Conservation (phyloP, 2,888 invertebrate genomes). For the Fragum fragum region DNA sequence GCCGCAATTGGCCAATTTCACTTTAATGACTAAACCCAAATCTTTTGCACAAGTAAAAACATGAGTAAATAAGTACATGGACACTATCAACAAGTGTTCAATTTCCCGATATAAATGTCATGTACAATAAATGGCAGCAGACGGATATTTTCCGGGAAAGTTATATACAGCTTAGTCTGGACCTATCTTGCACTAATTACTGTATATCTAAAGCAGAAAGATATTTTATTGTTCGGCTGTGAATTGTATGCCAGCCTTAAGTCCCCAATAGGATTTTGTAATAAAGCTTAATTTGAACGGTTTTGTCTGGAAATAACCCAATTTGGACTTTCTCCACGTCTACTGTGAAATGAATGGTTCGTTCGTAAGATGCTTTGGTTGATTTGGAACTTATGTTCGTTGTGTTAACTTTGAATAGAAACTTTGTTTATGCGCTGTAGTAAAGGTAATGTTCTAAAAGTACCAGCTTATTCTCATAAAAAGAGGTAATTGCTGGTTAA, state of each 20-base stretch:
- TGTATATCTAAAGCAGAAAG: background rate
- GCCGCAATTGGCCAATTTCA: too few relatives aligned
- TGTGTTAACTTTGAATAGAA: too few relatives aligned
- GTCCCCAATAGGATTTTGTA: background rate
- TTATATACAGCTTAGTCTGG: background rate
- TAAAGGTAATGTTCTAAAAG: too few relatives aligned
- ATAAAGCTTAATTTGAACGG: constrained; percentile 6
- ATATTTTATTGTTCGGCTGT: background rate
- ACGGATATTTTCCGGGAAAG: background rate
- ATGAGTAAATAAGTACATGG: too few relatives aligned
- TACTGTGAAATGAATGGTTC: background rate
- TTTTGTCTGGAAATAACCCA: background rate
- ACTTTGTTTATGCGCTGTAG: too few relatives aligned
- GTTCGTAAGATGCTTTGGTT: background rate
- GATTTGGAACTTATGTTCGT: too few relatives aligned
- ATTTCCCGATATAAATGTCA: too few relatives aligned
- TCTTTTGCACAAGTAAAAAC: too few relatives aligned
- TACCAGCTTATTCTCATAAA: too few relatives aligned
- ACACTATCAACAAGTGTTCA: too few relatives aligned
- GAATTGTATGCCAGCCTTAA: background rate
- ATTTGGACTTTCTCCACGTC: background rate
- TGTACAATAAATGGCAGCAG: background rate
- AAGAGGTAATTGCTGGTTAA: too few relatives aligned
- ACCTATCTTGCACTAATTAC: background rate
- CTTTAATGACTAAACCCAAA: too few relatives aligned